phyloP scores from a whole-genome alignment of 37 sponge, comb jelly and placozoan genomes.

The Hexactinellida sp. region DNA sequence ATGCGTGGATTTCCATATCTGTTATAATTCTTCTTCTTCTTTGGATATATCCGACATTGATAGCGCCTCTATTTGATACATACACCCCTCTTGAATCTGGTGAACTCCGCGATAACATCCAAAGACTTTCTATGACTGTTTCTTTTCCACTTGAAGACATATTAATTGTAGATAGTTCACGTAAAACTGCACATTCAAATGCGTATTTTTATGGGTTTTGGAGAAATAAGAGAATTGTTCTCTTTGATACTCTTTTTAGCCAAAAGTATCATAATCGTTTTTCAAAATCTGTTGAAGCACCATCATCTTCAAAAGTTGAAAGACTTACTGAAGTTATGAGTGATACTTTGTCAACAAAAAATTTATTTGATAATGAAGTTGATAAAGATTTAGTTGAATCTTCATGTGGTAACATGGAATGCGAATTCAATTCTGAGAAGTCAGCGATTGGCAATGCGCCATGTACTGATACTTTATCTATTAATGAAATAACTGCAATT shows the following conservation, averaged over 20 bases:
- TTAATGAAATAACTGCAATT: constrained; percentile 73
- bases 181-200: constrained; percentile 86
- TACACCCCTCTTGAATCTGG: constrained; percentile 82
- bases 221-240: constrained; percentile 83
- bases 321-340: background rate
- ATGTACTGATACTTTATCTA: background rate
- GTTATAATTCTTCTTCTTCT: constrained; percentile 36
- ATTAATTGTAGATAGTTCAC: constrained; percentile 79
- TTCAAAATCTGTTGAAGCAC: background rate
- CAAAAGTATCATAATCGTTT: background rate
- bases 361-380: background rate
- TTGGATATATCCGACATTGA: constrained; percentile 69
- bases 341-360: background rate
- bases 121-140: constrained; percentile 42
- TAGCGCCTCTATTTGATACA: constrained; percentile 93
- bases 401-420: background rate
- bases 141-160: constrained; percentile 82
- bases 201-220: constrained; percentile 96
- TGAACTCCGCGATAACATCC: constrained; percentile 52
- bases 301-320: background rate
- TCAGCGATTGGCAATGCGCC: too few species aligned
- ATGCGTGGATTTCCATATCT: constrained; percentile 71
- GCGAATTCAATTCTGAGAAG: background rate
- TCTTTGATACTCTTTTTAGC: constrained; percentile 87
- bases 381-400: background rate